Evolutionary conservation across 2,113 vertebrate genomes (phyloP).

Genomic region (Brachyhypopomus gauderio): DNA sequence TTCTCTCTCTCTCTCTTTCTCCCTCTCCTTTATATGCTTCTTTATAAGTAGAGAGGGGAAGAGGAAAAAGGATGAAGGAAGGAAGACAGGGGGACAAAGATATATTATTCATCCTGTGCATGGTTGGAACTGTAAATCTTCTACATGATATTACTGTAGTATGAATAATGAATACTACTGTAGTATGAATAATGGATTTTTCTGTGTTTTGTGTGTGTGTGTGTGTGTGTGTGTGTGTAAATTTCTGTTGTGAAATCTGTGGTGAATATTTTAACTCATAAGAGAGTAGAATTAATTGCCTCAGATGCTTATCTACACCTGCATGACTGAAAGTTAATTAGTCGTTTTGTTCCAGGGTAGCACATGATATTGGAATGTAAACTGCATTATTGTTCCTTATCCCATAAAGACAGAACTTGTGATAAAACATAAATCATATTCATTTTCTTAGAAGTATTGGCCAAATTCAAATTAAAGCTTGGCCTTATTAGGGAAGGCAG

Average conservation of each 20-base stretch:
- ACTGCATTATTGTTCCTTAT: constrained; percentile 21
- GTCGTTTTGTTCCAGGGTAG: constrained; percentile 42
- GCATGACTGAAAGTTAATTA: constrained; percentile 49
- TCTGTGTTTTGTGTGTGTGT: not conserved
- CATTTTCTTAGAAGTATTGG: not conserved
- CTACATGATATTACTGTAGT: constrained; percentile 45
- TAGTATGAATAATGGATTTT: constrained; percentile 44
- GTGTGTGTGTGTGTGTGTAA: too few relatives aligned
- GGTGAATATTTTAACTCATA: constrained; percentile 38
- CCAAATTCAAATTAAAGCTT: not conserved
- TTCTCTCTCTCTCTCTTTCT: not conserved
- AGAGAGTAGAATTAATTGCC: constrained; percentile 46
- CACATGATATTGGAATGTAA: constrained; percentile 43
- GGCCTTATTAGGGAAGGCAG: not conserved
- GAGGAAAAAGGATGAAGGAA: not conserved
- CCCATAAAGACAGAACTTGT: constrained; percentile 30
- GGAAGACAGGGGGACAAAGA: constrained; percentile 6
- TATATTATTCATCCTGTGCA: constrained; percentile 41
- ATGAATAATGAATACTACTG: constrained; percentile 46
- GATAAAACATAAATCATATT: constrained; percentile 42
- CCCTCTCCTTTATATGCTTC: not conserved
- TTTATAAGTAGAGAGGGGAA: not conserved
- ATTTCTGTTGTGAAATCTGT: not conserved
- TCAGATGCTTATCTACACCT: constrained; percentile 36
- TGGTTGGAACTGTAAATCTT: constrained; percentile 41